phyloP scores from a whole-genome alignment of 2,888 invertebrate genomes.

The Eristalinus sepulchralis region DNA sequence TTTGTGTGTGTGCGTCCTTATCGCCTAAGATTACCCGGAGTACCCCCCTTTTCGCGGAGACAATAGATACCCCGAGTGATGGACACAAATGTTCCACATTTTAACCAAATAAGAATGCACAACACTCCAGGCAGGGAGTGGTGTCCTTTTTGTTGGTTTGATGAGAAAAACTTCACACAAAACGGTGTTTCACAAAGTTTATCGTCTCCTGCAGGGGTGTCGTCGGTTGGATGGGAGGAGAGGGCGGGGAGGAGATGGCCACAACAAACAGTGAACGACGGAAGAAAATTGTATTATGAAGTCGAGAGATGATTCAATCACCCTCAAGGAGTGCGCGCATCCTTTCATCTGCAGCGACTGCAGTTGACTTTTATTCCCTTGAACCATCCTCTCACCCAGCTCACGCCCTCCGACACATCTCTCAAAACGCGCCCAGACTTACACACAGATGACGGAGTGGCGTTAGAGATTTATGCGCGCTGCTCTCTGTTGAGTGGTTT shows the following conservation, averaged over 20 bases:
- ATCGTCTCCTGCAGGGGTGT: not conserved
- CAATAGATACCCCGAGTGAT: not conserved
- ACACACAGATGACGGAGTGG: not conserved
- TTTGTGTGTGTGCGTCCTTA: not conserved
- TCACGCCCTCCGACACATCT: not conserved
- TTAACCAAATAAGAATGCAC: constrained; percentile 18
- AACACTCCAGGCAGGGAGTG: constrained; percentile 9
- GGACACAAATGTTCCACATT: constrained; percentile 18
- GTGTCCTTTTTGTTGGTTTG: constrained; percentile 72
- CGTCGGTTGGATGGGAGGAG: not conserved
- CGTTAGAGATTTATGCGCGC: constrained; percentile 53
- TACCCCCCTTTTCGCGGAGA: not conserved
- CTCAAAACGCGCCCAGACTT: constrained; percentile 50
- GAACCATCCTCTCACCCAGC: not conserved
- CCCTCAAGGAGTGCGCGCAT: constrained; percentile 61
- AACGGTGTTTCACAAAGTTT: constrained; percentile 33
- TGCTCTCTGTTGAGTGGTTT: not conserved
- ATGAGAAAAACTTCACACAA: constrained; percentile 15
- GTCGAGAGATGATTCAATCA: constrained; percentile 70
- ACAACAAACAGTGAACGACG: constrained; percentile 35
- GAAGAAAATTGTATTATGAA: constrained; percentile 67
- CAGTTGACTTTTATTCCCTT: constrained; percentile 66
- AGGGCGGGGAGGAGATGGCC: not conserved
- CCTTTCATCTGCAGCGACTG: constrained; percentile 62
- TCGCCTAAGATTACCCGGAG: constrained; percentile 3